Evolutionary conservation across 2,888 invertebrate genomes (phyloP), one percentile per base, ranked within the genome.

Genomic region (Cynaeus angustus): DNA sequence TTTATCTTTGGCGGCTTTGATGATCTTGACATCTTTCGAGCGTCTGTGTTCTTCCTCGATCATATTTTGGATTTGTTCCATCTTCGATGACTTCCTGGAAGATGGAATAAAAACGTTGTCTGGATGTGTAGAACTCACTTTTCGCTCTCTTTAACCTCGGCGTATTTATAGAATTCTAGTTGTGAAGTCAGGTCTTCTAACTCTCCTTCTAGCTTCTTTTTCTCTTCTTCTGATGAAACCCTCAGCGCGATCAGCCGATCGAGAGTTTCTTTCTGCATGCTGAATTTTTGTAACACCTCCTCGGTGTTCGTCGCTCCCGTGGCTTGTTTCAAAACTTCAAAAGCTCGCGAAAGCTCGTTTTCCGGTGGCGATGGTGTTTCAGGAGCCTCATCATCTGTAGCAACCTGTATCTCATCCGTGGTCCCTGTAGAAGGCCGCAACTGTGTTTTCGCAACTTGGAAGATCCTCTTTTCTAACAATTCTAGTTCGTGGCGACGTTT

Each of bases 81-180:
- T 88, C 78, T 92, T 90, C 74, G 92, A 92, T 77, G 92, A 90
- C 73, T 92, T 92, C 70, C 94, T 94, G 78, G 70, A 85, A 82
- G 5, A 43, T 70, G 59, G 59, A 50, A 4, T n/a, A 21, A 4
- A 21, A 21, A 21, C 21, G 21, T n/a, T n/a, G 28, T 28, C 7
- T 28, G 7, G 7, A 28, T 5, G 28, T 5, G 7, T 7, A 33
- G n/a, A 12, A 46, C n/a, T 33, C 1, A 94, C 94, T 92, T 91
- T 85, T 94, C 94, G 70, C 91, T 91, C 78, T 94, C 93, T 82
- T 92, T 92, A 8, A 91, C 92, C 74, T 94, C 93, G 0, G 92
- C 91, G 82, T 92, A 95, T 82, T 93, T 94, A 71, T 91, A 91
- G 1, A 90, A 89, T 78, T 95, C 94, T 58, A 94, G 85, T 80